Base-by-base conservation (phyloP, 2,797 vertebrate species). In the Urosaurus nigricauda region DNA sequence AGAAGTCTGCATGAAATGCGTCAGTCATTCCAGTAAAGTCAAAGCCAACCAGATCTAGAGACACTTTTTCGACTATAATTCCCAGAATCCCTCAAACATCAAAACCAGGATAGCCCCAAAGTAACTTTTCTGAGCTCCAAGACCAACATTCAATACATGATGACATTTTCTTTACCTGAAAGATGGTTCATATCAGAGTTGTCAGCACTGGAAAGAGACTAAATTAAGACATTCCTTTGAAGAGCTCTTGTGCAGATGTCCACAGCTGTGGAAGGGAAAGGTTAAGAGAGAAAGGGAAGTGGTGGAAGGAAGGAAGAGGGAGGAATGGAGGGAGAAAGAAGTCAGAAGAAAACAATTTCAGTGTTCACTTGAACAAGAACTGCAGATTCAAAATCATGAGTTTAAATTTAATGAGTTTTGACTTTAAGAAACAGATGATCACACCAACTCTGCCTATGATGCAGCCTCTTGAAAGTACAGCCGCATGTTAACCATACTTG, bases 391-490 rank as follows among this genome's bases (percentile, higher is more conserved):
- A 73, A 84, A 84, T 84, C 53, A 24, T 19, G 21, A 47, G 29
- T 70, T 32, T 70, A 26, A 11, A 47, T 32, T 71, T 14, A 71
- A 71, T n/a, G 26, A 71, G 32, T n/a, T n/a, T 5, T 73, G 14
- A 73, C 32, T 73, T n/a, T 79, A 32, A 79, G 21, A 43, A 53
- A 53, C 4, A 79, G 11, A 12, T 32, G 4, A 14, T n/a, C 32
- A n/a, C 47, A 24, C 37, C 12, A 40, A 37, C 40, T 21, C 6
- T 68, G 40, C 24, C 63, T 32, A 51, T 51, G 47, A 51, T 51
- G 37, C 73, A 84, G 43, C 83, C 51, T 29, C 73, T 84, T 73
- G n/a, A 84, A 84, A 84, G 21, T 84, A 37, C 47, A 84, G n/a
- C 7, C 53, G 2, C 35, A 75, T 29, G 32, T 79, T 2, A 37